Base-by-base conservation (phyloP, 2,888 invertebrate species). In the Caenorhabditis wallacei region DNA sequence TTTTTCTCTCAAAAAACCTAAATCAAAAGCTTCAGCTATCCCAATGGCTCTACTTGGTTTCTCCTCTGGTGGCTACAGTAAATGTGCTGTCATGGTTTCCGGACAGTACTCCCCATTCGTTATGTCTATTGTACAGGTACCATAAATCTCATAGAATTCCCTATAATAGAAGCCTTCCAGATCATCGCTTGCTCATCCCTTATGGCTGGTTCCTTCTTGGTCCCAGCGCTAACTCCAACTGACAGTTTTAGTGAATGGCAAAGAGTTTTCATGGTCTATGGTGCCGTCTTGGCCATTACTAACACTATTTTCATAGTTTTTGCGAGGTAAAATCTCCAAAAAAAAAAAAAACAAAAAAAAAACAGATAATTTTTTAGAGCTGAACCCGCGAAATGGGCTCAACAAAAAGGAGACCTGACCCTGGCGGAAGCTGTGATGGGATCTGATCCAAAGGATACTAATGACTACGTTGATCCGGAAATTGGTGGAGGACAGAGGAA, bases 11-110 rank as follows among this genome's bases (percentile, higher is more conserved):
- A 35, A 35, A 3, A 18, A 26, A 4, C 2, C 26, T 5, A 26
- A 26, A 2, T 0, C 20, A 35, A 48, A 22, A n/a, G 18, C 20
- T 84, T 79, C 80, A 82, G 87, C 88, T 0, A 82, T 86, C 8
- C 85, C 86, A 8, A 84, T 85, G 69, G 85, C 86, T 26, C 75
- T 88, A 11, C 86, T 89, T 18, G 89, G 89, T 4, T 89, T 89
- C 75, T 87, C 87, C 10, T 85, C 87, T 8, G 89, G 89, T 3
- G 89, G 89, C 3, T 89, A 85, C 69, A 83, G 85, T 8, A 89
- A 89, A 53, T 82, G 86, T n/a, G 84, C 85, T 10, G 87, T 89
- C 11, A 79, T 89, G 64, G 84, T 87, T 13, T 79, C 89, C 53
- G 84, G 86, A 13, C 89, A 89, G 54, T 85, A 84, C 59, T 87